Evolutionary conservation across 2,113 vertebrate genomes (phyloP).

Genomic region (Hypanus sabinus): DNA sequence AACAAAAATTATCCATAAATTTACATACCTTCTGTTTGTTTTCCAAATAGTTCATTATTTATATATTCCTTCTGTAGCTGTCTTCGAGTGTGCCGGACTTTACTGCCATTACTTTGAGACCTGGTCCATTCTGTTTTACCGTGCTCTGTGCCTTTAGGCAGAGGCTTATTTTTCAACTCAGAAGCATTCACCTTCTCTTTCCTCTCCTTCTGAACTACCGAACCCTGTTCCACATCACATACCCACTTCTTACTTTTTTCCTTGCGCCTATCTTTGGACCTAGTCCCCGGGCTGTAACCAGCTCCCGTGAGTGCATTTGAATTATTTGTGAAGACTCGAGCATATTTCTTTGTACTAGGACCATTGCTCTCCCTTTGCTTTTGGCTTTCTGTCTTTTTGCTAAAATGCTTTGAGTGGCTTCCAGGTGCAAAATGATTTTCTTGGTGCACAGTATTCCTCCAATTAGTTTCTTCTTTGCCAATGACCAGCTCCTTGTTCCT

Average conservation of each 20-base stretch:
- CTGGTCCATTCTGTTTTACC: constrained; percentile 52
- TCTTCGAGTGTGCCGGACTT: constrained; percentile 43
- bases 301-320: constrained; percentile 59
- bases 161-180: constrained; percentile 43
- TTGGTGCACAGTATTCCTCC: constrained; percentile 51
- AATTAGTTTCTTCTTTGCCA: constrained; percentile 57
- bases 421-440: constrained; percentile 50
- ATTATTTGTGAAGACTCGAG: constrained; percentile 51
- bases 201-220: constrained; percentile 49
- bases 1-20: background rate
- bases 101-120: constrained; percentile 49
- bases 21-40: constrained; percentile 46
- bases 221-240: constrained; percentile 53
- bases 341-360: constrained; percentile 62
- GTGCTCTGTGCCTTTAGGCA: constrained; percentile 45
- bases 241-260: constrained; percentile 64
- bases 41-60: constrained; percentile 50
- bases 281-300: constrained; percentile 53
- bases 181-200: constrained; percentile 60
- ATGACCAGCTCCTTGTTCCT: constrained; percentile 56
- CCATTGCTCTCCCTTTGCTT: constrained; percentile 58
- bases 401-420: constrained; percentile 56
- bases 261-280: constrained; percentile 59
- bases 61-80: constrained; percentile 53
- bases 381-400: constrained; percentile 59